Evolutionary conservation across 1,140 invertebrate genomes (phyloP), one percentile per base, ranked within the genome.

Genomic region (Cydia fagiglandana): DNA sequence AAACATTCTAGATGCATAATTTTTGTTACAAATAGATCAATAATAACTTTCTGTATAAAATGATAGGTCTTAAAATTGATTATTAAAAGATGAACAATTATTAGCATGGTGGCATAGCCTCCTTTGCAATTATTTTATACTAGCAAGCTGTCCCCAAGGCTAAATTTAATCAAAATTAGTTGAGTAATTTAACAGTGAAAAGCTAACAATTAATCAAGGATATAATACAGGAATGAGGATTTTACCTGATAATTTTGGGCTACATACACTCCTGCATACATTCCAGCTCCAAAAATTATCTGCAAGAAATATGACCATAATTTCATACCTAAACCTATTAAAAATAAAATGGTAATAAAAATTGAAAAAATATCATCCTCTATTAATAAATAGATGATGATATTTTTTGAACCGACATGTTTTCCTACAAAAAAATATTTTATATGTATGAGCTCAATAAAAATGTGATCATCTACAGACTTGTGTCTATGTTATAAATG

Each of bases 161-260:
- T 38, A 38, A 38, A 38, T 38, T 38, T 38, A 38, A 38, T 38
- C 34, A 38, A 38, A 38, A 38, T 38, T 47, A 47, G 45, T 47
- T 47, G 2, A 15, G 13, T 9, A 41, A 13, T 47, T 47, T 12
- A 12, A 3, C 13, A 3, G 12, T 47, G 4, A 15, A 47, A 41
- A 41, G 38, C 13, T 47, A 47, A 47, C 45, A 47, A 47, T 13
- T 2, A 45, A 3, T 15, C n/a, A 61, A 61, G n/a, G 56, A 12
- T 61, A 61, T 61, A 17, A 61, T 70, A 3, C 15, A 73, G 56
- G 47, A 28, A 24, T 73, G 73, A 74, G 75, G 73, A 78, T 82
- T 86, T 90, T 94, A 97, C 96, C 93, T 97, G 94, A 93, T 97
- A 97, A 90, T 97, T 97, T 94, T 97, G 97, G 76, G 94, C 94